Evolutionary conservation across 2,888 invertebrate species (phyloP).

Genomic region (Stenichneumon culpator): DNA sequence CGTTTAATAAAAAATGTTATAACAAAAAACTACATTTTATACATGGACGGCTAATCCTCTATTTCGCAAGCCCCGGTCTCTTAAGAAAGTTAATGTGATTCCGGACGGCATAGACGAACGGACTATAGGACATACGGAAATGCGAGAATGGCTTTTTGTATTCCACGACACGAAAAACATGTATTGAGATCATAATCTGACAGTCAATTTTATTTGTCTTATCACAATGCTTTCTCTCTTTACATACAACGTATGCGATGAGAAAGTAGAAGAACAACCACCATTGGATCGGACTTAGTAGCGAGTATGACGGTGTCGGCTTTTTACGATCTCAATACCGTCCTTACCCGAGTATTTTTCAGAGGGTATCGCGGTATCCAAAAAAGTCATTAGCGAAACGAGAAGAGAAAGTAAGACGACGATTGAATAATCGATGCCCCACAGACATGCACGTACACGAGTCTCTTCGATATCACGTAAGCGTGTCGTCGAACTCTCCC

Average conservation of each 20-base stretch:
- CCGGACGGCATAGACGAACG: too few relatives aligned
- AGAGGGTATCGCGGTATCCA: constrained; percentile 20
- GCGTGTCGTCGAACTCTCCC: constrained; percentile 55
- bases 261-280: not conserved
- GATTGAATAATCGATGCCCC: constrained; percentile 56
- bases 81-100: too few relatives aligned
- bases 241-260: not conserved
- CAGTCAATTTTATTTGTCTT: not conserved
- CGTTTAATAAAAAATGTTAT: too few relatives aligned
- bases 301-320: not conserved
- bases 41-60: too few relatives aligned
- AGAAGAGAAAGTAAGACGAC: constrained; percentile 56
- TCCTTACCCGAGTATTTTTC: not conserved
- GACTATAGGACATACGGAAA: too few relatives aligned
- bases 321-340: not conserved
- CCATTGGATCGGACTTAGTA: not conserved
- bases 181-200: too few relatives aligned
- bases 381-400: constrained; percentile 45
- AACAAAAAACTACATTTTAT: too few relatives aligned
- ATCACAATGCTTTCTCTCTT: not conserved
- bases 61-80: too few relatives aligned
- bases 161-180: too few relatives aligned
- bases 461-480: constrained; percentile 52
- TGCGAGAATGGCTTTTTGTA: too few relatives aligned
- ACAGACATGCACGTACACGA: constrained; percentile 8